Evolutionary conservation across 1,140 invertebrate genomes (phyloP).

Genomic region (Sycophaga agraensis): DNA sequence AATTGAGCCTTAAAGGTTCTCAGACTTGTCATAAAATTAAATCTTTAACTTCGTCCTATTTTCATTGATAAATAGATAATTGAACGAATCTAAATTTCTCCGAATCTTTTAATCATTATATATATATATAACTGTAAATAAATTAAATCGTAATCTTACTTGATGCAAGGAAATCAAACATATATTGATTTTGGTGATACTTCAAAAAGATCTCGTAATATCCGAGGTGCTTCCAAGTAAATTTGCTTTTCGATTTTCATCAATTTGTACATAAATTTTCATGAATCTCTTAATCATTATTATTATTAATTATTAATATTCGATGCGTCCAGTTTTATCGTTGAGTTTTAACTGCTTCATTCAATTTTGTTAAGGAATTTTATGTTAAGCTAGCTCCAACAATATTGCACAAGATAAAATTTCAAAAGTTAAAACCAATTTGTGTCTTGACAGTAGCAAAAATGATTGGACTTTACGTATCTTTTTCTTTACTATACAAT

Average conservation of each 20-base stretch:
- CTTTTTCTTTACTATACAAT: background rate
- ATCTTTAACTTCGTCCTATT: too few species aligned
- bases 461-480: background rate
- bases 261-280: constrained; percentile 10
- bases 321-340: background rate
- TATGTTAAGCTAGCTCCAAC: constrained; percentile 2
- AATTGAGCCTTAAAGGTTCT: too few species aligned
- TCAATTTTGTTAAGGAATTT: constrained; percentile 5
- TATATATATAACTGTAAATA: too few species aligned
- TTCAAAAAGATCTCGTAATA: constrained; percentile 19
- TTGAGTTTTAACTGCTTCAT: constrained; percentile 3
- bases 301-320: constrained; percentile 3
- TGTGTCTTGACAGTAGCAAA: background rate
- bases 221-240: constrained; percentile 21
- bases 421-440: background rate
- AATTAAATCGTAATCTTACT: too few species aligned
- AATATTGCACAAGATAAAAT: background rate
- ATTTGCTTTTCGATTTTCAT: constrained; percentile 16
- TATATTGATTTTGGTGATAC: constrained; percentile 5
- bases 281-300: constrained; percentile 5
- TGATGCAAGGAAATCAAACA: background rate
- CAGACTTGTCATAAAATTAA: too few species aligned
- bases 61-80: too few species aligned
- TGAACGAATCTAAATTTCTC: too few species aligned
- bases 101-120: too few species aligned